These are phyloP conservation scores for Lordiphosa stackelbergi DNA, from an alignment of 1,140 invertebrate genomes.

Conservation along the genomic window DNA sequence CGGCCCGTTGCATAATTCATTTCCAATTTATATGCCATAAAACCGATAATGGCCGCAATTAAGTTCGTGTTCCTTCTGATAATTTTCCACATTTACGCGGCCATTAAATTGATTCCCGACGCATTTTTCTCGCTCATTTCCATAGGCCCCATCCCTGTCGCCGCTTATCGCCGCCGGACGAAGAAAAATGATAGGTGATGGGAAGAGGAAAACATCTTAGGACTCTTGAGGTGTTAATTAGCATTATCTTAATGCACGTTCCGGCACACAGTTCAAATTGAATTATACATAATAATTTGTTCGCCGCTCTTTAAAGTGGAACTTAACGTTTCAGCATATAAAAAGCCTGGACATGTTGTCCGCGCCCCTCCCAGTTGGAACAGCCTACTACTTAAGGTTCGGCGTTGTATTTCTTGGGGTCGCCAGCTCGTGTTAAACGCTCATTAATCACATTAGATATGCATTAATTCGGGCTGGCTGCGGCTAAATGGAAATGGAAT, in stretches of 20 bases:
- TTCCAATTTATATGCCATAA: slow-evolving; percentile 71
- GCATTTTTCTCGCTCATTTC: slow-evolving; percentile 66
- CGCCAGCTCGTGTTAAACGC: slow-evolving; percentile 64
- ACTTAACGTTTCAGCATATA: slow-evolving; percentile 57
- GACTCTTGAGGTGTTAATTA: slow-evolving; percentile 66
- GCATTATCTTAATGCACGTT: slow-evolving; percentile 74
- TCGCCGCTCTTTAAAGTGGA: slow-evolving; percentile 69
- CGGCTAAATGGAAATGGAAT: slow-evolving; percentile 11
- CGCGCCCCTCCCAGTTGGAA: slow-evolving; percentile 1
- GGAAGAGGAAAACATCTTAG: slow-evolving; percentile 14
- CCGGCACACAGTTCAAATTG: slow-evolving; percentile 74
- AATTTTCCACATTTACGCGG: slow-evolving; percentile 73
- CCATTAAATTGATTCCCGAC: slow-evolving; percentile 69
- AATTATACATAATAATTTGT: slow-evolving; percentile 76
- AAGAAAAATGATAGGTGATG: slow-evolving; percentile 37
- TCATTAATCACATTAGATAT: too few species aligned
- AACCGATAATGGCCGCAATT: slow-evolving; percentile 71
- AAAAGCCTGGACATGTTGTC: slow-evolving; percentile 32
- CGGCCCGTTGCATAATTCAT: slow-evolving; percentile 65
- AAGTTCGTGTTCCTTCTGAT: slow-evolving; percentile 73
- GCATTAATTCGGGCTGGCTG: slow-evolving; percentile 55
- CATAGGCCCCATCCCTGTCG: slow-evolving; percentile 27
- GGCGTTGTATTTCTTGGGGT: slow-evolving; percentile 10
- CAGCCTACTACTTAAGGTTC: slow-evolving; percentile 1
- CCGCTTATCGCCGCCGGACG: slow-evolving; percentile 29